A percentile compares a stretch with the other conserved stretches of the same genome.
phyloP scores from a whole-genome alignment of 2,888 invertebrate species.

The Automeris io region DNA sequence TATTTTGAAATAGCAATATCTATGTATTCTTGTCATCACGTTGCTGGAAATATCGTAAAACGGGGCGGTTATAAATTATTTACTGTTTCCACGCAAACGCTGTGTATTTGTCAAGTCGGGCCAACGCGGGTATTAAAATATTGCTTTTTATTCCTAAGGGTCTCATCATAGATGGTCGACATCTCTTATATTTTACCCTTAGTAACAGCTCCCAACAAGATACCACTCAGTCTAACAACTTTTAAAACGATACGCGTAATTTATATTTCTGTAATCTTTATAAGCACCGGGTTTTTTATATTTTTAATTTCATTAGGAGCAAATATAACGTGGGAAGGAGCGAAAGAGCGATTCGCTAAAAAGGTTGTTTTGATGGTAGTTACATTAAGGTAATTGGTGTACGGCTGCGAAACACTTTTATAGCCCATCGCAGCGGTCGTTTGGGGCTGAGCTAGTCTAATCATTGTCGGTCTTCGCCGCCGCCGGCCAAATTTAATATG shows the following conservation, averaged over 20 bases:
- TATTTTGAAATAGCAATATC: conserved; percentile 43
- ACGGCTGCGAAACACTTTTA: conserved; percentile 68
- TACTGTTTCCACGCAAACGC: conserved; percentile 63
- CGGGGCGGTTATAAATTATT: conserved; percentile 68
- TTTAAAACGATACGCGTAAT: conserved; percentile 35
- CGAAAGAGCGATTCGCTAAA: conserved; percentile 55
- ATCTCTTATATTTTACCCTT: conserved; percentile 67
- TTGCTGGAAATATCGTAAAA: conserved; percentile 50
- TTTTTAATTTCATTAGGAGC: conserved; percentile 61
- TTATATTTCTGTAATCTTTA: conserved; percentile 45
- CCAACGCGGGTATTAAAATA: conserved; percentile 70
- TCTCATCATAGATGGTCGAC: conserved; percentile 65
- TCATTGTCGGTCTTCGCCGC: conserved; percentile 61
- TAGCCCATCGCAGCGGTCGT: conserved; percentile 59
- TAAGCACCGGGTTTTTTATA: conserved; percentile 36
- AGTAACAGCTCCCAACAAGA: conserved; percentile 32
- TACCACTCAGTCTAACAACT: conserved; percentile 33
- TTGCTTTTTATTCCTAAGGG: conserved; percentile 71
- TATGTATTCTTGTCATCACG: conserved; percentile 50
- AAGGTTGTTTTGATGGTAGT: conserved; percentile 67
- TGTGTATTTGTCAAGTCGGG: conserved; percentile 67
- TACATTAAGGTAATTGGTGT: conserved; percentile 73
- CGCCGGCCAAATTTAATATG: conserved; percentile 53
- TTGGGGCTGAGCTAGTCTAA: conserved; percentile 56
- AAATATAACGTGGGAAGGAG: conserved; percentile 51